Evolutionary conservation across 2,113 vertebrate species (phyloP).

Genomic region (Martes martes): DNA sequence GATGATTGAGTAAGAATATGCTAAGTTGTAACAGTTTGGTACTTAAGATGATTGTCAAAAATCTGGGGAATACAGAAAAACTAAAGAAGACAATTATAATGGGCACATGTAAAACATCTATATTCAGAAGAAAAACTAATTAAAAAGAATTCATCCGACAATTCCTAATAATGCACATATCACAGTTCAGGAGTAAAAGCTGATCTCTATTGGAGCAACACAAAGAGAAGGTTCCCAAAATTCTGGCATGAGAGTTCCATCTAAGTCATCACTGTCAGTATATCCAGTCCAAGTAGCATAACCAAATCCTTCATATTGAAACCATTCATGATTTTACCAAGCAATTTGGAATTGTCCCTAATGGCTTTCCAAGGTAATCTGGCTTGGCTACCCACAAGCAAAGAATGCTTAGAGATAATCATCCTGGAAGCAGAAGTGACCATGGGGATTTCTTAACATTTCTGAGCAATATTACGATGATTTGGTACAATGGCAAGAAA

Average conservation of each 20-base stretch:
- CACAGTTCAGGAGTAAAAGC: not conserved
- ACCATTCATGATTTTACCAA: constrained; percentile 36
- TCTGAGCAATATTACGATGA: constrained; percentile 22
- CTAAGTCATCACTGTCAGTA: not conserved
- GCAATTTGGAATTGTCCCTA: constrained; percentile 20
- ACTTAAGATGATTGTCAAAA: not conserved
- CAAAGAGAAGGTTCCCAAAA: not conserved
- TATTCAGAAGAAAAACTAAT: not conserved
- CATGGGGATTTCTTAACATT: constrained; percentile 24
- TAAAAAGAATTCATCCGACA: not conserved
- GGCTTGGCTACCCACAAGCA: not conserved
- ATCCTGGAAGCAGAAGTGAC: not conserved
- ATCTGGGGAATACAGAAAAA: not conserved
- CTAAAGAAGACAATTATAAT: not conserved
- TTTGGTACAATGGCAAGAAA: not conserved
- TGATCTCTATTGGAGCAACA: not conserved
- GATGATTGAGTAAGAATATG: not conserved
- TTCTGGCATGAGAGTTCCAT: not conserved
- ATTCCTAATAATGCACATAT: not conserved
- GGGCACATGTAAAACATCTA: not conserved
- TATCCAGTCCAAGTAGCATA: not conserved
- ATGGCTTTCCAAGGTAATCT: constrained; percentile 50
- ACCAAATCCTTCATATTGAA: constrained; percentile 19
- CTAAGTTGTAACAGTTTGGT: not conserved
- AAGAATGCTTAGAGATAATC: constrained; percentile 36